Evolutionary conservation across 2,113 vertebrate species (phyloP).

Genomic region (Neolamprologus falcicula): DNA sequence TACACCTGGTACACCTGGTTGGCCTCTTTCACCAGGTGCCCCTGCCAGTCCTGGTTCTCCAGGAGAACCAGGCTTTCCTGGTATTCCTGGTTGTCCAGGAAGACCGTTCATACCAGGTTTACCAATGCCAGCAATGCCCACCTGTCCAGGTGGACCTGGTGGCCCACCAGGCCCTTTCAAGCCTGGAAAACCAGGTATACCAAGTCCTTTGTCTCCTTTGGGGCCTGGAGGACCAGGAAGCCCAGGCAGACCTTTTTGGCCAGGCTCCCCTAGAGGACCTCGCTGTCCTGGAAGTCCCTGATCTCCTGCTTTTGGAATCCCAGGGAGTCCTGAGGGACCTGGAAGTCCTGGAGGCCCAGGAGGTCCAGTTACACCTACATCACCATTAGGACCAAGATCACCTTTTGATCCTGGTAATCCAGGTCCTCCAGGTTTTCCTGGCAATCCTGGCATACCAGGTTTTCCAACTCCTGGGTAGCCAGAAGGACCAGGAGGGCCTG

Average conservation of each 20-base stretch:
- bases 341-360: slow-evolving; percentile 63
- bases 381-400: slow-evolving; percentile 60
- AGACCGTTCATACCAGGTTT: slow-evolving; percentile 86
- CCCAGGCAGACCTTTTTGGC: slow-evolving; percentile 83
- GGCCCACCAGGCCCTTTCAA: slow-evolving; percentile 81
- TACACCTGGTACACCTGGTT: slow-evolving; percentile 78
- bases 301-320: slow-evolving; percentile 80
- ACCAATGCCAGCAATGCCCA: slow-evolving; percentile 79
- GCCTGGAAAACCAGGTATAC: slow-evolving; percentile 84
- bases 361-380: slow-evolving; percentile 58
- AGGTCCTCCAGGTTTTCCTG: slow-evolving; percentile 67
- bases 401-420: slow-evolving; percentile 63
- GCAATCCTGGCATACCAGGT: slow-evolving; percentile 69
- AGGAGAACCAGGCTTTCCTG: slow-evolving; percentile 80
- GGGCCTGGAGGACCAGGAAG: slow-evolving; percentile 75
- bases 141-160: slow-evolving; percentile 78
- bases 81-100: slow-evolving; percentile 81
- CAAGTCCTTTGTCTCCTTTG: slow-evolving; percentile 84
- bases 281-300: slow-evolving; percentile 84
- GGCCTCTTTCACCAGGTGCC: slow-evolving; percentile 75
- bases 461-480: slow-evolving; percentile 71
- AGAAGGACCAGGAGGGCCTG: slow-evolving; percentile 61
- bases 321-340: slow-evolving; percentile 70
- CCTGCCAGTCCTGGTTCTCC: slow-evolving; percentile 81
- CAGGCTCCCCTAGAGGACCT: slow-evolving; percentile 81